These are phyloP conservation scores for Morinoia aosen DNA, from an alignment of 2,888 invertebrate species.

Conservation along the genomic window DNA sequence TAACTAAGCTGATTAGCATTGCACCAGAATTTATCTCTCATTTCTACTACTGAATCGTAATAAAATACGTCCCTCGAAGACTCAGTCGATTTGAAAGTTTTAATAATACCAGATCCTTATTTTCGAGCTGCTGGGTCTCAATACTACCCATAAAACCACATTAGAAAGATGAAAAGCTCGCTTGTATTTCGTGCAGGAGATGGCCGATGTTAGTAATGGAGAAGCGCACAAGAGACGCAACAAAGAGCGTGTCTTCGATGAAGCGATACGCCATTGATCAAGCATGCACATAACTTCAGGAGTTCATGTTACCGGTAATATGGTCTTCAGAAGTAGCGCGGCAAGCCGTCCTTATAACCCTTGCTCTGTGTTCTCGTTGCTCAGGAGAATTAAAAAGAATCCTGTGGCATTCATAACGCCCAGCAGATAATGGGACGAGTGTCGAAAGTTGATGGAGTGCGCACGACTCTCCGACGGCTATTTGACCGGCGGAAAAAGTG, in stretches of 20 bases:
- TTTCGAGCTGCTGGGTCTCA: background rate
- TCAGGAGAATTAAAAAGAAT: conserved; percentile 49
- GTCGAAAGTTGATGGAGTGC: conserved; percentile 53
- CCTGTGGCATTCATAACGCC: conserved; percentile 53
- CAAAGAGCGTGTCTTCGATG: conserved; percentile 16
- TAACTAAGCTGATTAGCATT: background rate
- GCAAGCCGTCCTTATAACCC: conserved; percentile 25
- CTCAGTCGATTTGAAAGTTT: background rate
- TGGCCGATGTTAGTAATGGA: conserved; percentile 3
- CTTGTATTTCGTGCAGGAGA: background rate
- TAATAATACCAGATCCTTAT: background rate
- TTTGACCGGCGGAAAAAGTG: conserved; percentile 46
- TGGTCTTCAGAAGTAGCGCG: conserved; percentile 51
- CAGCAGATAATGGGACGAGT: conserved; percentile 54
- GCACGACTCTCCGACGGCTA: conserved; percentile 45
- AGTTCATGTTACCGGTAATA: conserved; percentile 45
- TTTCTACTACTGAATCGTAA: background rate
- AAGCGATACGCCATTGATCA: conserved; percentile 23
- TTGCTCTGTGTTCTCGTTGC: conserved; percentile 51
- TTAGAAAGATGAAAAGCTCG: background rate
- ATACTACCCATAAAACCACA: background rate
- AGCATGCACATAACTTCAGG: conserved; percentile 39
- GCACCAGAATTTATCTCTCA: background rate
- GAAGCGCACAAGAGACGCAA: conserved; percentile 3
- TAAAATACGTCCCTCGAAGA: background rate